Evolutionary conservation across 2,888 invertebrate genomes (phyloP), one percentile per base, ranked within the genome.

Genomic region (Lissocephala sabroskyi): DNA sequence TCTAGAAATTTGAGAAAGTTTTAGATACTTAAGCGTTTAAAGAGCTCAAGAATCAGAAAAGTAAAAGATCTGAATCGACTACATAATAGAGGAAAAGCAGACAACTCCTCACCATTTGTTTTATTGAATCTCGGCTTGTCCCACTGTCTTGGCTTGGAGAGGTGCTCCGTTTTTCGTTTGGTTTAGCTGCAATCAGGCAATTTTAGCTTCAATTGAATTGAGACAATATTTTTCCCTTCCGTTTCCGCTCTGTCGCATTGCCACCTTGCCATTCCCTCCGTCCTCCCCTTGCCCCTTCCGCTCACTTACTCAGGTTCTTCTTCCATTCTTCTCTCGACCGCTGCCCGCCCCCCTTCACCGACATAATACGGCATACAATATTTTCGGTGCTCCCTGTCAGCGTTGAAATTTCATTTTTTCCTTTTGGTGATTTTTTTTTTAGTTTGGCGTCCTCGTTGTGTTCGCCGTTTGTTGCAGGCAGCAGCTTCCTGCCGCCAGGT

Each of bases 211-310:
- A 79, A 80, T 79, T 75, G 77, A 77, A 73, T 77, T 76, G 73
- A 70, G 76, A 80, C 76, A 79, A 79, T 80, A 79, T 79, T 79
- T 79, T 80, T 66, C 67, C 63, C 66, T 76, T 68, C 64, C 65
- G 66, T 71, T 76, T 79, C 66, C 73, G 62, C 62, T 59, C 47
- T 62, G 62, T 37, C 57, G 60, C 68, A 35, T 63, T 71, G 46
- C 54, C 23, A 35, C n/a, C n/a, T n/a, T n/a, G n/a, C n/a, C n/a
- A n/a, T n/a, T n/a, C n/a, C n/a, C n/a, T n/a, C n/a, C n/a, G n/a
- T n/a, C n/a, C n/a, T n/a, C n/a, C n/a, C n/a, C n/a, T n/a, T n/a
- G n/a, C n/a, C n/a, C n/a, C n/a, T n/a, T n/a, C n/a, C n/a, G n/a
- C n/a, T n/a, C n/a, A n/a, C n/a, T n/a, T n/a, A n/a, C n/a, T n/a